Evolutionary conservation across 2,888 invertebrate species (phyloP).

Genomic region (Sphaerophoria taeniata): DNA sequence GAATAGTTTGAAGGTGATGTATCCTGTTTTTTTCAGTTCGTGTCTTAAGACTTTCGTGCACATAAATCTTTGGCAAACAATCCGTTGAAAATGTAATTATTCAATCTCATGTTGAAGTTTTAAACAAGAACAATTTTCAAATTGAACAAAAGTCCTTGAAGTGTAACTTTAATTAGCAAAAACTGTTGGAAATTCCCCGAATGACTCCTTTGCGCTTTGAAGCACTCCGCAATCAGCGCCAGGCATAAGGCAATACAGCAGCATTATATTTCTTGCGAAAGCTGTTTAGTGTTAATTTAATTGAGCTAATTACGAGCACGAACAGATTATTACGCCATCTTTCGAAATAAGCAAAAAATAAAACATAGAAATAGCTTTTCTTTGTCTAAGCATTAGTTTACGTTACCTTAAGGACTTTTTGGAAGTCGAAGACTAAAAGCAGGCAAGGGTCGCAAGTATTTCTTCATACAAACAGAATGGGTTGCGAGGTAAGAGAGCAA

Average conservation of each 20-base stretch:
- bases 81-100: neutral
- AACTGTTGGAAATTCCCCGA: conserved; percentile 40
- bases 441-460: conserved; percentile 31
- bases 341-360: conserved; percentile 12
- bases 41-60: no score
- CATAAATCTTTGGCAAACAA: neutral
- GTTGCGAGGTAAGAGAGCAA: conserved; percentile 2
- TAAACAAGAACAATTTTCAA: conserved; percentile 25
- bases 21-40: no score
- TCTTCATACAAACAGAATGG: conserved; percentile 38
- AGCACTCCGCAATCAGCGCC: neutral
- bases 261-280: conserved; percentile 37
- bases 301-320: conserved; percentile 70
- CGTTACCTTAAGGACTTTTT: conserved; percentile 47
- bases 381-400: conserved; percentile 13
- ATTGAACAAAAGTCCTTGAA: conserved; percentile 58
- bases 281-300: conserved; percentile 66
- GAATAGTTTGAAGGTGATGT: neutral
- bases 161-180: conserved; percentile 58
- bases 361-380: conserved; percentile 1
- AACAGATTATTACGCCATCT: conserved; percentile 70
- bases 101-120: neutral
- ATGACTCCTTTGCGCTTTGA: conserved; percentile 34
- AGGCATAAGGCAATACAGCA: neutral
- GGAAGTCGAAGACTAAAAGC: conserved; percentile 22